Conservation (phyloP, 2,113 vertebrate genomes). For the Cavia aperea region DNA sequence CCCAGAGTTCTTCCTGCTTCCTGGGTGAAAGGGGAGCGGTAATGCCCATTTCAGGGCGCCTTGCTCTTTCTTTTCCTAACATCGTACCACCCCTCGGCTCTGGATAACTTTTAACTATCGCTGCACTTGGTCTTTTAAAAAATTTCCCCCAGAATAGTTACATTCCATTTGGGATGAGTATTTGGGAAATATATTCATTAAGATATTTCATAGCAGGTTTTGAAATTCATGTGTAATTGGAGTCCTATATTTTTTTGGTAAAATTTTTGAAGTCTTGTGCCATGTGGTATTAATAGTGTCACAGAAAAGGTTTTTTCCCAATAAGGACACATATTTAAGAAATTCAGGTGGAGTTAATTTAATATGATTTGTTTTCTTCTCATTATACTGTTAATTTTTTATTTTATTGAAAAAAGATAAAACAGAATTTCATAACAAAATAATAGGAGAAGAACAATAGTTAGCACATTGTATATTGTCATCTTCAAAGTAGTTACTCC, state of each 20-base stretch:
- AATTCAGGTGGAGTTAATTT: background rate
- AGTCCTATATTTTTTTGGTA: background rate
- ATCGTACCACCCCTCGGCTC: background rate
- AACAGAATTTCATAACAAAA: background rate
- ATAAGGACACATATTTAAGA: background rate
- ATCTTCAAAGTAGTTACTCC: background rate
- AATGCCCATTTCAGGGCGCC: background rate
- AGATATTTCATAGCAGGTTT: background rate
- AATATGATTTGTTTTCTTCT: background rate
- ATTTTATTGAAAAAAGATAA: background rate
- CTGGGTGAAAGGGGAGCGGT: background rate
- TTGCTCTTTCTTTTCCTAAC: background rate
- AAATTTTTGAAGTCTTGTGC: background rate
- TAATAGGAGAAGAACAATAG: background rate
- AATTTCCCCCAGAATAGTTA: background rate
- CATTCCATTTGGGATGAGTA: background rate
- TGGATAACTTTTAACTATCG: background rate
- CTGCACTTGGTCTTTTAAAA: background rate
- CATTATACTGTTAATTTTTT: background rate
- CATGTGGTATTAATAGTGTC: background rate
- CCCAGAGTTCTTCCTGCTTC: background rate
- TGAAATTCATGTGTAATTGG: background rate
- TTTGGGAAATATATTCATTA: background rate
- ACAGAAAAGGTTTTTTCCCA: background rate
- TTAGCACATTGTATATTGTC: background rate